Percentiles rank a stretch among this genome's conserved stretches.
phyloP scores from a whole-genome alignment of 2,797 vertebrate species.

The Mormyrops attenuatus region DNA sequence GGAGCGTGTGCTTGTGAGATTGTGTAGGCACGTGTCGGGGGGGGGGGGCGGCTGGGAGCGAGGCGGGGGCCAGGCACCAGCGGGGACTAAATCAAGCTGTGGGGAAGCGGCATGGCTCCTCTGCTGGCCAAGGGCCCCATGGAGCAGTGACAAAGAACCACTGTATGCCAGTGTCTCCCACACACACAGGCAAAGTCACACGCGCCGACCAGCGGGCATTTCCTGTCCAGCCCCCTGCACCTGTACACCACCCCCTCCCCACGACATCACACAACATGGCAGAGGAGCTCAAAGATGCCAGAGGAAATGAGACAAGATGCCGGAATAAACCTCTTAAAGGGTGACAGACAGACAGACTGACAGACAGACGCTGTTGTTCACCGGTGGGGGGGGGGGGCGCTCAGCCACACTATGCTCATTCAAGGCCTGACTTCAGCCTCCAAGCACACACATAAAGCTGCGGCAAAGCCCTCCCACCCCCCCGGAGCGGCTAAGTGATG shows the following conservation, averaged over 20 bases:
- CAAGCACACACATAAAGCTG: neutral
- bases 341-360: neutral
- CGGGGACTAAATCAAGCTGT: neutral
- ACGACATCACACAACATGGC: neutral
- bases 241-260: neutral
- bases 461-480: neutral
- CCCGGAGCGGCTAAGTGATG: neutral
- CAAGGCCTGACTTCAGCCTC: neutral
- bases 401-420: neutral
- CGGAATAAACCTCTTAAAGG: neutral
- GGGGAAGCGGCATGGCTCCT: neutral
- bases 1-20: neutral
- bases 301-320: neutral
- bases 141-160: neutral
- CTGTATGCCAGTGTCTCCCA: neutral
- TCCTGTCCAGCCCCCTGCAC: neutral
- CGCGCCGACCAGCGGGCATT: neutral
- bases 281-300: neutral
- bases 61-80: neutral
- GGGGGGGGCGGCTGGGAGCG: too few species aligned
- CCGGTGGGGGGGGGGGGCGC: neutral
- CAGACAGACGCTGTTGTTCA: neutral
- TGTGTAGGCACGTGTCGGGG: neutral
- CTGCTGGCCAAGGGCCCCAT: neutral
- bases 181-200: neutral